phyloP scores from a whole-genome alignment of 2,797 vertebrate genomes.

The Tachyglossus aculeatus region DNA sequence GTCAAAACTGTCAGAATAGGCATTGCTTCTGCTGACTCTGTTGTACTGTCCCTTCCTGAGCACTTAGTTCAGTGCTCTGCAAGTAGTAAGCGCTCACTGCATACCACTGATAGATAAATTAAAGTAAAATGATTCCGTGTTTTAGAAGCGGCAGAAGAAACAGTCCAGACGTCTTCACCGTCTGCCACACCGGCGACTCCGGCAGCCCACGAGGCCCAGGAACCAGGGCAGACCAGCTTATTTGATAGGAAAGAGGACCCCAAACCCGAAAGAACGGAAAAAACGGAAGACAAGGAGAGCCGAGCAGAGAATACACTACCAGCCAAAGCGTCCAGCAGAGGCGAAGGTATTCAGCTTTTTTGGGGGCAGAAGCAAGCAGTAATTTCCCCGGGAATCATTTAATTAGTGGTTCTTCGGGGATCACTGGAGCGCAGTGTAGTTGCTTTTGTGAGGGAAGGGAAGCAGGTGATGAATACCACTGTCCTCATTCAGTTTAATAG shows the following conservation, averaged over 20 bases:
- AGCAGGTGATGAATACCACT: no score
- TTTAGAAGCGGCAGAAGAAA: conserved; percentile 75
- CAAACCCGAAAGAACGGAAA: conserved; percentile 66
- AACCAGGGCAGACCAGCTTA: conserved; percentile 45
- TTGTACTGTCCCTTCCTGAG: no score
- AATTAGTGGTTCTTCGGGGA: no score
- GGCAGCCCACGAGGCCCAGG: conserved; percentile 69
- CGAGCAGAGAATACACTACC: conserved; percentile 49
- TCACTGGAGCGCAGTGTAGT: no score
- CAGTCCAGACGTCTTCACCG: conserved; percentile 60
- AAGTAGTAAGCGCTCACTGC: no score
- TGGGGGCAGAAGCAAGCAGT: no score
- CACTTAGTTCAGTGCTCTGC: no score
- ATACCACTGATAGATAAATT: conserved; percentile 27
- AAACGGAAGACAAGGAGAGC: conserved; percentile 72
- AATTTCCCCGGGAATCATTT: no score
- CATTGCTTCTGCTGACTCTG: no score
- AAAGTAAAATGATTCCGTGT: conserved; percentile 43
- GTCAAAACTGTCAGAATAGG: no score
- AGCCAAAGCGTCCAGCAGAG: conserved; percentile 68
- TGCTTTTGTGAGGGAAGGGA: no score
- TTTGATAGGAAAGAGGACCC: conserved; percentile 75
- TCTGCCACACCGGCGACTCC: conserved; percentile 70
- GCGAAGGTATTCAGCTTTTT: conserved; percentile 68
- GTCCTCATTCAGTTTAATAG: no score